Evolutionary conservation across 2,113 vertebrate species (phyloP).

Genomic region (Gymnogyps californianus): DNA sequence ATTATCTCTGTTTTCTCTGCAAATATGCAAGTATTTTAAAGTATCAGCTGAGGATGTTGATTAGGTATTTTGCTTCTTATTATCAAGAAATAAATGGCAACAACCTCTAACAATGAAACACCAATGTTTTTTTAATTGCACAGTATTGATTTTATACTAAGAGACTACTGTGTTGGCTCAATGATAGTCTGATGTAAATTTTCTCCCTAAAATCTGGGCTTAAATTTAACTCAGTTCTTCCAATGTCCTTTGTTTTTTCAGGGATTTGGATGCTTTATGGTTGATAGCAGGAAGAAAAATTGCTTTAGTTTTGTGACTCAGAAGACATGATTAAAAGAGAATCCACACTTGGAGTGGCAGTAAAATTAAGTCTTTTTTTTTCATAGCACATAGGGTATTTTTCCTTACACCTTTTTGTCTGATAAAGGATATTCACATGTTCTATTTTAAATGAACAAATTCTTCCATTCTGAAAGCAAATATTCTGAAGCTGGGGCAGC

Average conservation of each 20-base stretch:
- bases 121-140: neutral
- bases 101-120: neutral
- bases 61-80: conserved; percentile 9
- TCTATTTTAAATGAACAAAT: neutral
- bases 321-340: neutral
- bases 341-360: neutral
- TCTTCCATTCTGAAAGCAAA: neutral
- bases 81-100: conserved; percentile 18
- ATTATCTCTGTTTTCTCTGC: conserved; percentile 14
- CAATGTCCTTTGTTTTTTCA: neutral
- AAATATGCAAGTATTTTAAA: conserved; percentile 45
- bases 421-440: neutral
- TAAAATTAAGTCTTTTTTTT: neutral
- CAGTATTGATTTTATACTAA: neutral
- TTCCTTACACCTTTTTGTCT: neutral
- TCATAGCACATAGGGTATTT: neutral
- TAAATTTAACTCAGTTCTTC: neutral
- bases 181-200: neutral
- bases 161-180: neutral
- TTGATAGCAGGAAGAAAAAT: neutral
- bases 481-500: neutral
- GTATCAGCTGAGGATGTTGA: neutral
- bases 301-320: neutral
- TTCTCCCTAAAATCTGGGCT: neutral
- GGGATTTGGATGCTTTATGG: neutral